phyloP scores from a whole-genome alignment of 1,140 invertebrate species.

The Pogonus chalceus region DNA sequence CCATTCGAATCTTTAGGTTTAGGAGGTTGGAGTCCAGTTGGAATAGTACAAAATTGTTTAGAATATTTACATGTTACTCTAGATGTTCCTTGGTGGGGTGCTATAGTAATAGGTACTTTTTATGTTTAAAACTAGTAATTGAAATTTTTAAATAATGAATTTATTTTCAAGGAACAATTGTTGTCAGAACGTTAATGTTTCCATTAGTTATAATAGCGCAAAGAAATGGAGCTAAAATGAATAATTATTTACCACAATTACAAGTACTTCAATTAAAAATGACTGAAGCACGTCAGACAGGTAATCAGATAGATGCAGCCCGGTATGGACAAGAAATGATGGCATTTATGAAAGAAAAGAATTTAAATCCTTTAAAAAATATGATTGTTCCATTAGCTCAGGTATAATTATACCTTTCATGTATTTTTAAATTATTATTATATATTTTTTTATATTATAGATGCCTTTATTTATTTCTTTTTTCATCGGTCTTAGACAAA shows the following conservation, averaged over 20 bases:
- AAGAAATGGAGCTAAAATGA: conserved; percentile 64
- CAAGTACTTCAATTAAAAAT: conserved; percentile 70
- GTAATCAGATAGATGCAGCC: conserved; percentile 69
- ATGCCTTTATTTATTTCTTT: conserved; percentile 84
- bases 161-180: conserved; percentile 54
- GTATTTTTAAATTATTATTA: conserved; percentile 12
- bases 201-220: conserved; percentile 74
- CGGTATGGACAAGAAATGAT: conserved; percentile 63
- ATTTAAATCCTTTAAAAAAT: conserved; percentile 70
- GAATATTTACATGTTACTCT: conserved; percentile 69
- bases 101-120: conserved; percentile 61
- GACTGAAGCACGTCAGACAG: conserved; percentile 66
- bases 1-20: conserved; percentile 71
- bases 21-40: conserved; percentile 64
- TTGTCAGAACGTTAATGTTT: conserved; percentile 63
- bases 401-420: conserved; percentile 35
- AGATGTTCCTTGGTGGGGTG: conserved; percentile 82
- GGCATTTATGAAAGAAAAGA: conserved; percentile 69
- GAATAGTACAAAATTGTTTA: conserved; percentile 66
- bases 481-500: conserved; percentile 71
- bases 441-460: conserved; percentile 38
- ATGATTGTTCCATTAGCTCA: conserved; percentile 72
- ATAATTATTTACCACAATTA: conserved; percentile 72
- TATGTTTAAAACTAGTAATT: not conserved
- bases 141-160: conserved; percentile 9